Evolutionary conservation across 2,113 vertebrate genomes (phyloP).

Genomic region (Ascaphus truei): DNA sequence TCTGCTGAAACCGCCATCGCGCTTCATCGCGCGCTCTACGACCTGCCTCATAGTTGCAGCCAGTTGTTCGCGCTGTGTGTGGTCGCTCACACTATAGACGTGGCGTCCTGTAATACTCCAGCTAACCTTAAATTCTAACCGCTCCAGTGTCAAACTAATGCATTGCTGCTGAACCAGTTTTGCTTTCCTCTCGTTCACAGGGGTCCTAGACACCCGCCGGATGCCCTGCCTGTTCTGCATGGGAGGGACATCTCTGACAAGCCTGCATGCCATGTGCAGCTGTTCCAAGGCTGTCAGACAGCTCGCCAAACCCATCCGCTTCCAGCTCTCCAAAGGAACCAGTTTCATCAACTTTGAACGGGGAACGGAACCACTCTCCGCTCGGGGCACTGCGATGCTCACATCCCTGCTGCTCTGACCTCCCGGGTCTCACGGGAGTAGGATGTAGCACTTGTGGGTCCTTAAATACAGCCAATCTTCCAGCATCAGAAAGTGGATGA

Average conservation of each 20-base stretch:
- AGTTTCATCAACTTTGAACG: constrained; percentile 16
- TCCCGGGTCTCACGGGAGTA: too few species aligned
- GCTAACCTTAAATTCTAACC: too few species aligned
- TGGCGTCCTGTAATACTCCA: too few species aligned
- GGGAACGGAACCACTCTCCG: neutral
- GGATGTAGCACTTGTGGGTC: too few species aligned
- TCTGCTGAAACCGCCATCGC: too few species aligned
- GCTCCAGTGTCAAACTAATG: too few species aligned
- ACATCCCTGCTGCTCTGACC: constrained; percentile 3
- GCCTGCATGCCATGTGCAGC: neutral
- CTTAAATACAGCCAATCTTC: neutral
- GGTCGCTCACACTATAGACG: too few species aligned
- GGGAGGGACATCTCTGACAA: neutral
- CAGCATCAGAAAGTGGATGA: neutral
- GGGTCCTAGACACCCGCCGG: neutral
- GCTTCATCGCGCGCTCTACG: too few species aligned
- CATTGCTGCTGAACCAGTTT: too few species aligned
- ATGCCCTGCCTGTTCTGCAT: neutral
- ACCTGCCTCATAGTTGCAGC: too few species aligned
- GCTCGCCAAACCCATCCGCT: neutral
- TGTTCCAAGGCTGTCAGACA: neutral
- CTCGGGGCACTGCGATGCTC: neutral
- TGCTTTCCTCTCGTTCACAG: neutral
- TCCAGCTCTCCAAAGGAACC: constrained; percentile 33
- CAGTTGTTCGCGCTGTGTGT: too few species aligned